phyloP scores from a whole-genome alignment of 2,113 vertebrate species.

The Tautogolabrus adspersus region DNA sequence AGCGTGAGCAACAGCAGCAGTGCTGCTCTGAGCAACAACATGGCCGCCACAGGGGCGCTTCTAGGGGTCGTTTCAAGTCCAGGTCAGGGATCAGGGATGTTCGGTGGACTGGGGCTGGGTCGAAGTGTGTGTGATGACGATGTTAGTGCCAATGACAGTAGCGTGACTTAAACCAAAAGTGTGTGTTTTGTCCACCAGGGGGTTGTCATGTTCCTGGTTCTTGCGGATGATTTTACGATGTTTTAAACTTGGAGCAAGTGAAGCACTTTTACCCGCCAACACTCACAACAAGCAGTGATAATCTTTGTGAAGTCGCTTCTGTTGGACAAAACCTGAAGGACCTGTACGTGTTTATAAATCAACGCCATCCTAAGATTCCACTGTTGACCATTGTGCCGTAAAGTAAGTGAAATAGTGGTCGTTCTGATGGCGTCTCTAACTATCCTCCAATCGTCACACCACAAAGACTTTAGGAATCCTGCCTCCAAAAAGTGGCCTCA shows the following conservation, averaged over 20 bases:
- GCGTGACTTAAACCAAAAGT: conserved; percentile 71
- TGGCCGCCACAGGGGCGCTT: conserved; percentile 52
- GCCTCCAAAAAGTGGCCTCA: conserved; percentile 45
- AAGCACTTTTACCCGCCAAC: conserved; percentile 23
- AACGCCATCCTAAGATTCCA: conserved; percentile 8
- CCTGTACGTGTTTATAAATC: conserved; percentile 14
- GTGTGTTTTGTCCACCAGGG: conserved; percentile 8
- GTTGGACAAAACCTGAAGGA: conserved; percentile 13
- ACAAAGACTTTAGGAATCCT: conserved; percentile 5
- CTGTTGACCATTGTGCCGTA: conserved; percentile 24
- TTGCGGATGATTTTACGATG: conserved; percentile 31
- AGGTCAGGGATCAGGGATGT: conserved; percentile 67
- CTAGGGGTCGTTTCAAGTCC: conserved; percentile 66
- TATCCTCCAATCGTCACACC: not conserved
- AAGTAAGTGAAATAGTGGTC: conserved; percentile 28
- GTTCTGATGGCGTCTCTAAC: not conserved
- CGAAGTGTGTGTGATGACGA: conserved; percentile 73
- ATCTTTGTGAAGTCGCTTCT: not conserved
- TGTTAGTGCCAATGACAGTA: conserved; percentile 73
- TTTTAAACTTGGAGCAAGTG: not conserved
- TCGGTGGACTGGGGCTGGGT: conserved; percentile 65
- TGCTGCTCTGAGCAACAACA: conserved; percentile 35
- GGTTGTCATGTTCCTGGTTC: not conserved
- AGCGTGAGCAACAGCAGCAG: conserved; percentile 12
- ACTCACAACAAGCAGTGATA: not conserved